A percentile compares a stretch with the other conserved stretches of the same genome.
These are phyloP conservation scores for Zaprionus lachaisei DNA, from an alignment of 1,140 invertebrate genomes.

Conservation along the genomic window DNA sequence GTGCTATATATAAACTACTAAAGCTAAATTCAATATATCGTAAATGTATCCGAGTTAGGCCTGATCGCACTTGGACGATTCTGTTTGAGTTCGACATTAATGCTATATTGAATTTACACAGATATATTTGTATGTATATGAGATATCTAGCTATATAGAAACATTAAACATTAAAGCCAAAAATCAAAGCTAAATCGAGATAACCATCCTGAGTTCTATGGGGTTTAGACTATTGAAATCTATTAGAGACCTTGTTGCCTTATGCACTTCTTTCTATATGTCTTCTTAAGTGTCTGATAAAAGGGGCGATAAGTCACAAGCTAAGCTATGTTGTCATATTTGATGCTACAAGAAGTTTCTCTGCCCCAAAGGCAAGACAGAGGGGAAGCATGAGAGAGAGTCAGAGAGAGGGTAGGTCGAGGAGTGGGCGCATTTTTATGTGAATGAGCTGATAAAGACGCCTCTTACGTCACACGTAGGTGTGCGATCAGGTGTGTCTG, in stretches of 20 bases:
- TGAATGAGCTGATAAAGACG: background rate
- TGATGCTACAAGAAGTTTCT: too few relatives aligned
- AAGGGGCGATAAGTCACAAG: too few relatives aligned
- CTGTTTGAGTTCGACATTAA: background rate
- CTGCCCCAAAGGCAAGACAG: too few relatives aligned
- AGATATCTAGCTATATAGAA: background rate
- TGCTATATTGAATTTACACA: background rate
- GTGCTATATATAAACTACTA: slow-evolving; percentile 13
- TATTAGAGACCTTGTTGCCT: background rate
- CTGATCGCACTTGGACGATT: background rate
- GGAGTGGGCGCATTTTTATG: background rate
- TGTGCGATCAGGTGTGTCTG: background rate
- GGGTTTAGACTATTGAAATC: background rate
- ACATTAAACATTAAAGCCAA: background rate
- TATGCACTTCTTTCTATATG: too few relatives aligned
- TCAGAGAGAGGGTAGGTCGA: background rate
- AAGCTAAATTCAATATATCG: slow-evolving; percentile 14
- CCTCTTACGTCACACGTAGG: background rate
- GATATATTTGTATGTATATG: background rate
- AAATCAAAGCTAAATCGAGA: background rate
- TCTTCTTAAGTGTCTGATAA: too few relatives aligned
- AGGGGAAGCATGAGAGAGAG: background rate
- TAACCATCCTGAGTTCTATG: too few relatives aligned
- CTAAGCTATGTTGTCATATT: too few relatives aligned
- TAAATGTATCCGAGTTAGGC: slow-evolving; percentile 6